A percentile compares a stretch with the other conserved stretches of the same genome.
These are phyloP conservation scores for Ceratosolen fusciceps DNA, from an alignment of 1,140 invertebrate species.

Conservation along the genomic window DNA sequence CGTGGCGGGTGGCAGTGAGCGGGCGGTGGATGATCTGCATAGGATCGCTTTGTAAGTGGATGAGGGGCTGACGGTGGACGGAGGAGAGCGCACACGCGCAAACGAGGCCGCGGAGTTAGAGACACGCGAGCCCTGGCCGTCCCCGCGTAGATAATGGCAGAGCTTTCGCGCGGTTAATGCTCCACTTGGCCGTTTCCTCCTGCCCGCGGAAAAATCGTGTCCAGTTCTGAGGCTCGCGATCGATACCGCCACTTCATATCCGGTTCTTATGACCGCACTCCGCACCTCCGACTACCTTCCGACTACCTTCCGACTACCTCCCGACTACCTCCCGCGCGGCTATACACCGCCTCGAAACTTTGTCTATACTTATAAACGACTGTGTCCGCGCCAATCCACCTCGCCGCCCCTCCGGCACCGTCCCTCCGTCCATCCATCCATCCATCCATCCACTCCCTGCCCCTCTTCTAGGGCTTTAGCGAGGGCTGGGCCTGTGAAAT, in stretches of 20 bases:
- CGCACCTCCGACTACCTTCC: neutral
- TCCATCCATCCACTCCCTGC: too few species aligned
- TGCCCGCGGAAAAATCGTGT: constrained; percentile 40
- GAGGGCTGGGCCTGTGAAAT: neutral
- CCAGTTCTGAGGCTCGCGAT: constrained; percentile 32
- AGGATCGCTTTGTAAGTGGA: too few species aligned
- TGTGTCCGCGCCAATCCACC: too few species aligned
- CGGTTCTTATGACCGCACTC: neutral
- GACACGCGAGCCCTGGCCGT: neutral
- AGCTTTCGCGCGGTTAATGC: constrained; percentile 45
- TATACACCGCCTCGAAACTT: too few species aligned
- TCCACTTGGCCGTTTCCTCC: constrained; percentile 48
- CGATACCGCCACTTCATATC: constrained; percentile 11
- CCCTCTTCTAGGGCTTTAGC: too few species aligned
- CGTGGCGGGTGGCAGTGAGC: too few species aligned
- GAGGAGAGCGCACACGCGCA: neutral
- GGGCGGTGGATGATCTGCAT: too few species aligned
- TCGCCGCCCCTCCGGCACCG: too few species aligned
- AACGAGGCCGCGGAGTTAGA: neutral
- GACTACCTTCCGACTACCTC: neutral
- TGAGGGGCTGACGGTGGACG: too few species aligned
- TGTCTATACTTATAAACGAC: too few species aligned
- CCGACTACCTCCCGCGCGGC: neutral
- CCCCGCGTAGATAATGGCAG: constrained; percentile 36
- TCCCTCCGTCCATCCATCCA: too few species aligned